phyloP scores from a whole-genome alignment of 2,797 vertebrate species.

The Melanotaenia parkinsoni region DNA sequence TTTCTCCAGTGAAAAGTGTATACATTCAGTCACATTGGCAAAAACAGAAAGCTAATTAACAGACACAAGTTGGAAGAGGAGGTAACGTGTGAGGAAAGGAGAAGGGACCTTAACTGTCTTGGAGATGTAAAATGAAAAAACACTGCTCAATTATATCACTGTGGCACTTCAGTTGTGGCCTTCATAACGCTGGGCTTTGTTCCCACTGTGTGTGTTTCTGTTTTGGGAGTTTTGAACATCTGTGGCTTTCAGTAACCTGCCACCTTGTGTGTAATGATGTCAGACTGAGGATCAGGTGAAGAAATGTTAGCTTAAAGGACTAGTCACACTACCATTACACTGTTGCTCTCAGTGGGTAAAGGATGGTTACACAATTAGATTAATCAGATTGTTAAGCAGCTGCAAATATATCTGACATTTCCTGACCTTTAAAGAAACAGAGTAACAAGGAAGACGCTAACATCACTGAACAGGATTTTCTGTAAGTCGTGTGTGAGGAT shows the following conservation, averaged over 20 bases:
- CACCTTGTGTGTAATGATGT: constrained; percentile 50
- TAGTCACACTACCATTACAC: neutral
- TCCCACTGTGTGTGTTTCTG: constrained; percentile 48
- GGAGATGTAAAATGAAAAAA: constrained; percentile 48
- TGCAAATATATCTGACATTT: constrained; percentile 14
- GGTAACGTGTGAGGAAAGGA: constrained; percentile 25
- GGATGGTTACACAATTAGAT: constrained; percentile 1
- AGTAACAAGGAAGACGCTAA: neutral
- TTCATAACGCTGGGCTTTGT: constrained; percentile 49
- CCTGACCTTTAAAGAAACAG: constrained; percentile 21
- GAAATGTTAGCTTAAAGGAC: constrained; percentile 1
- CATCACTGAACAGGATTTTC: neutral
- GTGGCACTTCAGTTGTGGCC: constrained; percentile 65
- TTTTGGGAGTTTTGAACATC: constrained; percentile 47
- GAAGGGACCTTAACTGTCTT: constrained; percentile 36
- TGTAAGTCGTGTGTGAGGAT: neutral
- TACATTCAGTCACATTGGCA: constrained; percentile 50
- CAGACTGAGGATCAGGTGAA: constrained; percentile 23
- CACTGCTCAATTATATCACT: constrained; percentile 64
- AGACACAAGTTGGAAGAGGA: constrained; percentile 35
- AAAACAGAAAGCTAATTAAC: constrained; percentile 51
- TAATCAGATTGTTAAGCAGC: constrained; percentile 12
- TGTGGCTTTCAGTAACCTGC: constrained; percentile 47
- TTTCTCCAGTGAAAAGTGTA: constrained; percentile 58
- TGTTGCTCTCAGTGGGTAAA: neutral